Conservation (phyloP, 92 coral and sea anemone species). For the Epizoanthus ramosus region DNA sequence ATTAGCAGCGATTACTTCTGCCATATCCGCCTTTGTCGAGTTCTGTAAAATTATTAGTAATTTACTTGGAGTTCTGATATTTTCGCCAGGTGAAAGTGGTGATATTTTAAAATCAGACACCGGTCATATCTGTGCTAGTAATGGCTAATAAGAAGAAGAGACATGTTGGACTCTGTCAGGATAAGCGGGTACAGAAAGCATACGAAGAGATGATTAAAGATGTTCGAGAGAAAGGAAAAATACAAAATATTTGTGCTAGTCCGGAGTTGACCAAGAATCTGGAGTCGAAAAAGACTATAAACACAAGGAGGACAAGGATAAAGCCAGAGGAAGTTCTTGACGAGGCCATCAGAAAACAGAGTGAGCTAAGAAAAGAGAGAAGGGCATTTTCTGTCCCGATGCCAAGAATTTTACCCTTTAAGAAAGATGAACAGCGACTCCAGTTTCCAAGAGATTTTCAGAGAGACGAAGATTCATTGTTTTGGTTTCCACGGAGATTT, state of each 20-base stretch:
- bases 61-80: neutral
- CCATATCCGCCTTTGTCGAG: too few relatives aligned
- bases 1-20: too few relatives aligned
- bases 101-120: too few relatives aligned
- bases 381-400: constrained; percentile 60
- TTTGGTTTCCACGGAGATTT: constrained; percentile 54
- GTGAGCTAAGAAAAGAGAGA: constrained; percentile 51
- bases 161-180: neutral
- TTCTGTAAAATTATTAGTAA: too few relatives aligned
- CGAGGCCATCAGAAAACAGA: constrained; percentile 62
- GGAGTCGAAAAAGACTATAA: neutral
- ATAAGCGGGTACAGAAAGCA: constrained; percentile 21
- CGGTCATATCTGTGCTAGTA: neutral
- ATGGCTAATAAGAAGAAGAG: constrained; percentile 21
- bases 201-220: constrained; percentile 29
- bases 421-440: constrained; percentile 45
- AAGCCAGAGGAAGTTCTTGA: constrained; percentile 57
- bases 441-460: constrained; percentile 69
- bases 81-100: neutral
- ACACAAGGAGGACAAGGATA: constrained; percentile 37
- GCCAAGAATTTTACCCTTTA: constrained; percentile 66
- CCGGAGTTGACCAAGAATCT: constrained; percentile 1
- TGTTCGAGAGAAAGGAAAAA: constrained; percentile 22
- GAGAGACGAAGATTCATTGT: constrained; percentile 46
- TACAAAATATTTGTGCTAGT: neutral